Base-by-base conservation (phyloP, 2,797 vertebrate genomes). In the Pangasius sanitwongsei region DNA sequence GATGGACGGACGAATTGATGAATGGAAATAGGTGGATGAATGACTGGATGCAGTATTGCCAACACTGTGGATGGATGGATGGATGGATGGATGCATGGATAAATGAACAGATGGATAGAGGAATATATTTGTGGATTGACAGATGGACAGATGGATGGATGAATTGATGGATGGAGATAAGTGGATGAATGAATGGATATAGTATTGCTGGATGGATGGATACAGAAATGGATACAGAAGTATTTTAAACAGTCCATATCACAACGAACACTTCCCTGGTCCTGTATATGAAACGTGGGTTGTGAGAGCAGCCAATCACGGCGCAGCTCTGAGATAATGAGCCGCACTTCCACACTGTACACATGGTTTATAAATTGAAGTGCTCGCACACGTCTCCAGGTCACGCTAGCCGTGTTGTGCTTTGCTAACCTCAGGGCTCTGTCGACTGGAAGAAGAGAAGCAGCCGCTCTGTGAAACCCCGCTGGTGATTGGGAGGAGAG, bases 401-500 rank as follows among this genome's bases (percentile, higher is more conserved):
- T 80, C 65, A 34, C 28, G 28, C 18, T 34, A 44, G 55, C 61
- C 44, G 41, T 69, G 61, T 57, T 13, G 86, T 75, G 65, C 61
- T 83, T 34, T 12, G 53, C 63, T 88, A 86, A 90, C 83, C 87
- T 69, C 80, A 25, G 80, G 78, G 59, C 78, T 55, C 16, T 31
- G 65, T 61, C 55, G 83, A 82, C 80, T 74, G 72, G 48, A 48
- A 55, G 65, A 69, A 59, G 55, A 15, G 53, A 3, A 55, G 50
- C 65, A 80, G 87, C 67, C 25, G 23, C 20, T 6, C 65, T 67
- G 69, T 28, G 48, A 89, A 82, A 57, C 83, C 86, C 61, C 23
- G 31, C 65, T 16, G 23, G 61, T 89, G 89, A 88, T 88, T 89
- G 84, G 80, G 85, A 80, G 80, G 44, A 81, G 78, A 89, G 65